A percentile compares a stretch with the other conserved stretches of the same genome.
phyloP scores from a whole-genome alignment of 1,140 invertebrate species.

The Reticulitermes speratus region DNA sequence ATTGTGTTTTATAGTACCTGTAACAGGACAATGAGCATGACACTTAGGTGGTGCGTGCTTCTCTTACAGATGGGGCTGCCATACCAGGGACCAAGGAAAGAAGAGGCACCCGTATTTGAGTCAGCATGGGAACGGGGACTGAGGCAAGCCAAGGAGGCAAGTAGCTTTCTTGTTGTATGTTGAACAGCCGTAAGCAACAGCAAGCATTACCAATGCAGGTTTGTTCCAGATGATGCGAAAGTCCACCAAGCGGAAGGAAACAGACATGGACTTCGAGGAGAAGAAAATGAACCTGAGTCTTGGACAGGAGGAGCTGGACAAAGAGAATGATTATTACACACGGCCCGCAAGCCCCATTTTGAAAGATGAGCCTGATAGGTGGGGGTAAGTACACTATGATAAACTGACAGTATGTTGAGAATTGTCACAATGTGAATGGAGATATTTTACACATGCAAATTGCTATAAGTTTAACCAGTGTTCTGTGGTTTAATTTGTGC shows the following conservation, averaged over 20 bases:
- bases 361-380: conserved; percentile 39
- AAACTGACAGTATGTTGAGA: background rate
- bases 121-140: conserved; percentile 92
- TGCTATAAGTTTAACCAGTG: background rate
- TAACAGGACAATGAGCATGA: too few species aligned
- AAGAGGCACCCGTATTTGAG: conserved; percentile 63
- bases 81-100: conserved; percentile 40
- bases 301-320: conserved; percentile 82
- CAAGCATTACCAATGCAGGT: background rate
- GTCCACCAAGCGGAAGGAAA: conserved; percentile 89
- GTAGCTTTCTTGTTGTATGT: conserved; percentile 23
- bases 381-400: conserved; percentile 32
- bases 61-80: background rate
- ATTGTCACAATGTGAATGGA: background rate
- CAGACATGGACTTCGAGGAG: conserved; percentile 94
- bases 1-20: too few species aligned
- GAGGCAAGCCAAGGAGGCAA: conserved; percentile 87
- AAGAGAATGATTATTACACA: conserved; percentile 81
- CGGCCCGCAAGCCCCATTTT: conserved; percentile 55
- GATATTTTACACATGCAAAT: background rate
- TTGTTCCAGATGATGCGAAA: conserved; percentile 72
- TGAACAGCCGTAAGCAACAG: too few species aligned
- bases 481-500: too few species aligned
- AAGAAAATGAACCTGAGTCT: conserved; percentile 90
- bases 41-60: too few species aligned